Conservation (phyloP, 2,113 vertebrate species). For the Neofelis nebulosa region DNA sequence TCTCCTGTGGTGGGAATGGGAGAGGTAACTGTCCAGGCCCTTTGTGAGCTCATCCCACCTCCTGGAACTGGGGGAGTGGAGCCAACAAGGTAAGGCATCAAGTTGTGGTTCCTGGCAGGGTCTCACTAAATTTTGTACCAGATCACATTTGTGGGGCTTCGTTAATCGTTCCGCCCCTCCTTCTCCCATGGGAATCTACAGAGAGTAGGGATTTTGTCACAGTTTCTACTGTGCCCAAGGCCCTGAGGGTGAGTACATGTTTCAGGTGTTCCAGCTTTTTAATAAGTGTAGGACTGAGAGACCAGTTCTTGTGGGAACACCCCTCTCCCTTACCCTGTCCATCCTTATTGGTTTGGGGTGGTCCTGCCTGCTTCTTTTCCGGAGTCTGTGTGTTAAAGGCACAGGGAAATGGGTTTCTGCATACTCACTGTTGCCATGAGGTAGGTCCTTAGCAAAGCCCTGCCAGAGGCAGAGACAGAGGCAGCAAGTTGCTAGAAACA, state of each 20-base stretch:
- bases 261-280: no score
- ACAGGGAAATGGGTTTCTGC: not conserved
- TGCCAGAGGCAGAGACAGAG: not conserved
- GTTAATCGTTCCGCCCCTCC: not conserved
- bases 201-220: not conserved
- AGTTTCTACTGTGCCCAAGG: not conserved
- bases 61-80: not conserved
- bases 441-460: not conserved
- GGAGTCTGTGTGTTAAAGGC: not conserved
- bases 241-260: not conserved
- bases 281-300: no score
- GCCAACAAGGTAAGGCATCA: not conserved
- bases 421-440: not conserved
- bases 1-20: not conserved
- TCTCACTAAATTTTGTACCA: not conserved
- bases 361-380: no score
- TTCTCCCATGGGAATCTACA: rapidly evolving
- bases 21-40: no score
- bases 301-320: not conserved
- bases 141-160: rapidly evolving
- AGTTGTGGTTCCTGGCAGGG: no score
- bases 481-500: not conserved
- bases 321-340: not conserved
- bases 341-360: not conserved
- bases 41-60: not conserved